phyloP scores from a whole-genome alignment of 2,888 invertebrate genomes.

The Hyles lineata region DNA sequence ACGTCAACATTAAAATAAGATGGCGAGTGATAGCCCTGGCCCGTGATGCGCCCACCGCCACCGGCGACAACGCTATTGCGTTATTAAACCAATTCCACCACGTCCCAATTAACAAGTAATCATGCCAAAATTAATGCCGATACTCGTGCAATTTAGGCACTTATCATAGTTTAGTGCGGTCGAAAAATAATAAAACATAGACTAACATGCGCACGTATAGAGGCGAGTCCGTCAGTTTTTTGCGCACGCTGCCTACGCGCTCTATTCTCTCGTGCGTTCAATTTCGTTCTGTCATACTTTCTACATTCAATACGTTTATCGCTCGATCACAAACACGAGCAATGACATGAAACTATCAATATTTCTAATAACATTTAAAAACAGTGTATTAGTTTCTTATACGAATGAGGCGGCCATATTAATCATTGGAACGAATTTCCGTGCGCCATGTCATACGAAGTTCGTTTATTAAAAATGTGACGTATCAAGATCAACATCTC shows the following conservation, averaged over 20 bases:
- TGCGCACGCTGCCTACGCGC: conserved; percentile 68
- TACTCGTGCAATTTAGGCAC: conserved; percentile 37
- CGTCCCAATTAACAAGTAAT: conserved; percentile 70
- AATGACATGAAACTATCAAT: conserved; percentile 85
- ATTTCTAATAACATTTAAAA: conserved; percentile 84
- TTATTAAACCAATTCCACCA: conserved; percentile 64
- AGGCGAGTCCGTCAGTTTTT: conserved; percentile 57
- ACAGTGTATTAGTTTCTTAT: conserved; percentile 81
- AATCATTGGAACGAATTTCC: conserved; percentile 84
- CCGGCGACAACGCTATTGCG: conserved; percentile 75
- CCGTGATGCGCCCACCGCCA: conserved; percentile 53
- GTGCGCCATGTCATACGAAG: conserved; percentile 82
- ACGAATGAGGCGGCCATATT: conserved; percentile 77
- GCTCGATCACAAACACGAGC: conserved; percentile 78
- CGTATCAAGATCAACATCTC: conserved; percentile 85
- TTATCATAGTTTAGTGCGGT: conserved; percentile 37
- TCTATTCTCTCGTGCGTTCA: conserved; percentile 66
- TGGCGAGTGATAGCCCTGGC: conserved; percentile 61
- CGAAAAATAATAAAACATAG: conserved; percentile 35
- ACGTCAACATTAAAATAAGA: conserved; percentile 77
- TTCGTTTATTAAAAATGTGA: conserved; percentile 85
- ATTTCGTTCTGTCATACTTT: conserved; percentile 78
- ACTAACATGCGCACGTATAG: conserved; percentile 58
- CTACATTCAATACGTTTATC: conserved; percentile 79
- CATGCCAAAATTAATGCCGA: conserved; percentile 58